Evolutionary conservation across 2,888 invertebrate genomes (phyloP), one percentile per base, ranked within the genome.

Genomic region (Troides aeacus): DNA sequence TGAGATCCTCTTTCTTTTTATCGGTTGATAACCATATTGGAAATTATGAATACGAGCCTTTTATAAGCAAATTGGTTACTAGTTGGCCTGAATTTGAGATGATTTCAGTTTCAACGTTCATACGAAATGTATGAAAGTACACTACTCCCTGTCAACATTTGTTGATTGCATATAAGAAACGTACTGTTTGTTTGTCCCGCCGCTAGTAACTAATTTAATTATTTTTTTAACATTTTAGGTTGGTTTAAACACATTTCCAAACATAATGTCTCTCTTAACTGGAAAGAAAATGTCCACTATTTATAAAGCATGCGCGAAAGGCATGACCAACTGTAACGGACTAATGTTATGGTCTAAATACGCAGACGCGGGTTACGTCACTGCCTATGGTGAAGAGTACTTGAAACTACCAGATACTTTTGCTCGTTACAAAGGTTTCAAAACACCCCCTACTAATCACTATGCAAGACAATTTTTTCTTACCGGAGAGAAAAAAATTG

Each of bases 161-260:
- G 39, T 39, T 8, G 6, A 39, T 39, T 39, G 10, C 39, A 8
- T 50, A 17, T 50, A 50, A 50, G 15, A 4, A 50, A 50, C 17
- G 17, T 1, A 24, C n/a, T n/a, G n/a, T n/a, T 2, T 24, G 24
- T 24, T 24, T 24, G 24, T 24, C 24, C 24, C 24, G 24, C 1
- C 4, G 24, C 24, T 24, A 5, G 50, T 15, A 50, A 39, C 7
- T 39, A 7, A 39, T 39, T 39, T 17, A 50, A 50, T 17, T 17
- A 17, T 17, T 15, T 15, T 50, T 15, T 50, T 50, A 17, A 50
- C 15, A 50, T 81, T 84, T 74, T 80, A 96, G 94, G 94, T 96
- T 70, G 97, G 95, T 7, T 97, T 97, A 80, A 98, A 98, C 79
- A 98, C 97, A 0, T 97, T 96, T 83, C 97, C 98, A 0, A 98